Conservation (phyloP, 2,113 vertebrate species). For the Perca schrenkii region DNA sequence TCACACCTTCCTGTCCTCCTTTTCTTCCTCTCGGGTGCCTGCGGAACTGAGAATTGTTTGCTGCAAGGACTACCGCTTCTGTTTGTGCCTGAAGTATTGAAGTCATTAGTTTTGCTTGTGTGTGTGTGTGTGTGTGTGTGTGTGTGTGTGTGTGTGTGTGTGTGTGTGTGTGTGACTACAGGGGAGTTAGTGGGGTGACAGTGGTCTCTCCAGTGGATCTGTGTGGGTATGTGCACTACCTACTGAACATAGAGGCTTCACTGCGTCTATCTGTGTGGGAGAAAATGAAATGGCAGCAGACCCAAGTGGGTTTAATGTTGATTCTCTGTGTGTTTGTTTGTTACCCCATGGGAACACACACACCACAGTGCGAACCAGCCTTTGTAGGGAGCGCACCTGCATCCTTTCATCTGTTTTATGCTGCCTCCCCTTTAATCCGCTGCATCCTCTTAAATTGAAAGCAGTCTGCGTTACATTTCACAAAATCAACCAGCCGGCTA, state of each 20-base stretch:
- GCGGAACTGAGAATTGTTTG: slow-evolving; percentile 39
- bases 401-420: not conserved
- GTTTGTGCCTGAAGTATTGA: slow-evolving; percentile 31
- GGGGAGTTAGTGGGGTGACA: not conserved
- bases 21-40: not conserved
- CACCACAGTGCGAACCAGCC: not conserved
- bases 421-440: not conserved
- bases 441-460: slow-evolving; percentile 1
- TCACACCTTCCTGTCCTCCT: not conserved
- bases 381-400: slow-evolving; percentile 28
- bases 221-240: not conserved
- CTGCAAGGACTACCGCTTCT: slow-evolving; percentile 7
- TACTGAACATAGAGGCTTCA: not conserved
- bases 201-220: not conserved
- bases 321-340: not conserved
- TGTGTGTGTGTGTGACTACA: not conserved
- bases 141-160: not conserved
- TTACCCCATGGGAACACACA: not conserved
- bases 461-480: not conserved
- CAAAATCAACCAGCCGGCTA: not conserved
- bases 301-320: not conserved
- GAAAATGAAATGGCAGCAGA: slow-evolving; percentile 26
- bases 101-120: slow-evolving; percentile 33
- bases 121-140: slow-evolving; percentile 7
- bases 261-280: not conserved